Percentiles rank a stretch among this genome's conserved stretches.
Evolutionary conservation across 2,797 vertebrate genomes (phyloP).

Genomic region (Gymnothorax javanicus): DNA sequence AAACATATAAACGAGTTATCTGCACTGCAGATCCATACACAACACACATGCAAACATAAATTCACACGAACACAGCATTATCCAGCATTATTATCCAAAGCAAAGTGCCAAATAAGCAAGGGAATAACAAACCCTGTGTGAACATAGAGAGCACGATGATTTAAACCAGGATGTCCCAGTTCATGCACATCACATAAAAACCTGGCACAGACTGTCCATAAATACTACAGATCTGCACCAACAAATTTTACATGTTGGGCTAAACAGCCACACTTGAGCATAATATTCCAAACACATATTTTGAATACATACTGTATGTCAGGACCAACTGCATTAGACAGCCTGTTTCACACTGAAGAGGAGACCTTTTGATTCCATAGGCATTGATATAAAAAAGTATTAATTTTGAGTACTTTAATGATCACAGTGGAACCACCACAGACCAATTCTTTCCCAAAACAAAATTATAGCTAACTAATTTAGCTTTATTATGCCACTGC

Average conservation of each 20-base stretch:
- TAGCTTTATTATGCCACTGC: background rate
- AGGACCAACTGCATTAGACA: background rate
- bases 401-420: background rate
- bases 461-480: background rate
- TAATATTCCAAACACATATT: background rate
- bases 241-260: background rate
- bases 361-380: background rate
- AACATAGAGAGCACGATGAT: background rate
- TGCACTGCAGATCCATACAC: background rate
- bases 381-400: background rate
- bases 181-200: background rate
- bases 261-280: too few relatives aligned
- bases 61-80: background rate
- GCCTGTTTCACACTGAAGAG: constrained; percentile 19
- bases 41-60: background rate
- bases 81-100: background rate
- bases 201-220: background rate
- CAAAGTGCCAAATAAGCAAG: background rate
- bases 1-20: background rate
- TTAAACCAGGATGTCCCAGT: background rate
- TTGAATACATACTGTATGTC: background rate
- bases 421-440: background rate
- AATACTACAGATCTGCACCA: background rate
- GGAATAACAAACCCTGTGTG: background rate
- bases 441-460: background rate